Evolutionary conservation across 1,140 invertebrate genomes (phyloP), one percentile per base, ranked within the genome.

Genomic region (Heliconius eleuchia): DNA sequence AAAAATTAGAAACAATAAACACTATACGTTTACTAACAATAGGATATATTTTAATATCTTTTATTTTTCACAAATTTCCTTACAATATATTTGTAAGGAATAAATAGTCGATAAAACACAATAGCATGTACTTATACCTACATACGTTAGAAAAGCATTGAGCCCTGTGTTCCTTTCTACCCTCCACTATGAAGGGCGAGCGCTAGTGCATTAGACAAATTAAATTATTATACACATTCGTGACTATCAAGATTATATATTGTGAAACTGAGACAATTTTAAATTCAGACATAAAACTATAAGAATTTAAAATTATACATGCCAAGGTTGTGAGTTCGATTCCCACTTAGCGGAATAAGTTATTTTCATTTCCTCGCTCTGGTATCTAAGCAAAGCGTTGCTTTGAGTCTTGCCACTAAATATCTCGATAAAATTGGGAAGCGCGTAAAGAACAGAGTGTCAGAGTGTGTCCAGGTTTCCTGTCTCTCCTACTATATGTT

Each of bases 121-220:
- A 66, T 27, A 30, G 13, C 23, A 66, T 11, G 55, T 66, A 30
- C 13, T 2, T 66, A 52, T 6, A 19, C 16, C 18, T 6, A 52
- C 9, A 30, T 13, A 66, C 9, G 60, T 66, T 6, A 66, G 27
- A 66, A 60, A 60, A 30, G 60, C 60, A 66, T 18, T 11, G 27
- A 66, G 13, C 60, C 27, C 60, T 66, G 13, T 30, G 1, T 66
- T 66, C 27, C 23, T 0, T 57, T 57, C 55, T 16, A 30, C 60
- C 60, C 60, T 66, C 27, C 3, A 66, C 13, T 11, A 30, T 6
- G 23, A 66, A 66, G 60, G 60, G 60, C 60, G 60, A 66, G 60
- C 18, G 50, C 6, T 75, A n/a, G 74, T 39, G 27, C 23, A 75
- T 57, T 76, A 76, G 23, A 66, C 3, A 72, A 72, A 72, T 72